These are phyloP conservation scores for Acleris emargana DNA, from an alignment of 2,888 invertebrate genomes.

Conservation along the genomic window DNA sequence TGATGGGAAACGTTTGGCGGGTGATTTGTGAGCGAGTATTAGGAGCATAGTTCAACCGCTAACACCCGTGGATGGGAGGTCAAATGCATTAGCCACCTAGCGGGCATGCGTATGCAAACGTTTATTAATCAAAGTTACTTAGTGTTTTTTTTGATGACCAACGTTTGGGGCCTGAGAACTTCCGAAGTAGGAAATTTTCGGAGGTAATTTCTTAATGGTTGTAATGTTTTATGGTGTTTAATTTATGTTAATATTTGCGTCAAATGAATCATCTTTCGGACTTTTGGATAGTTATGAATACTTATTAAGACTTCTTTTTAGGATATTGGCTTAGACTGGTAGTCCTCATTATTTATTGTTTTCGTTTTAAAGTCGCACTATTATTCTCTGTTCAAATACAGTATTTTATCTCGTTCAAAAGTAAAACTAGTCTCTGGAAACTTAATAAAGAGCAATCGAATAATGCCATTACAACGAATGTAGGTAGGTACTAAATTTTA, in stretches of 20 bases:
- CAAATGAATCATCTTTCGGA: background rate
- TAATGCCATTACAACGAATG: no score
- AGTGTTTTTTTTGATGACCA: constrained; percentile 48
- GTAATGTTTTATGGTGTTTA: constrained; percentile 1
- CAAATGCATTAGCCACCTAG: constrained; percentile 82
- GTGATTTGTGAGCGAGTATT: constrained; percentile 77
- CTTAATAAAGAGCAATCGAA: no score
- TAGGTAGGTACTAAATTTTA: no score
- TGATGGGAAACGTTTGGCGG: constrained; percentile 71
- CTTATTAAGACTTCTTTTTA: no score
- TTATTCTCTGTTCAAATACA: no score
- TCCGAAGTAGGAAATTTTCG: constrained; percentile 26
- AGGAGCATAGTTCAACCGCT: constrained; percentile 77
- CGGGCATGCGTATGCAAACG: constrained; percentile 67
- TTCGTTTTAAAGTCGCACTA: no score
- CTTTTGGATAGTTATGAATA: no score
- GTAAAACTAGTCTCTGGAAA: no score
- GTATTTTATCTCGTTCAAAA: no score
- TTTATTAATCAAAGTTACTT: constrained; percentile 71
- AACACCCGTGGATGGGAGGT: constrained; percentile 74
- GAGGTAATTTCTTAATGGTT: constrained; percentile 4
- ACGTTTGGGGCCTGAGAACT: constrained; percentile 40
- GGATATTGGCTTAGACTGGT: no score
- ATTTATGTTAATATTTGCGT: constrained; percentile 3
- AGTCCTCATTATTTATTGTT: no score